Evolutionary conservation across 1,140 invertebrate genomes (phyloP).

Genomic region (Alviniconcha marisindica): DNA sequence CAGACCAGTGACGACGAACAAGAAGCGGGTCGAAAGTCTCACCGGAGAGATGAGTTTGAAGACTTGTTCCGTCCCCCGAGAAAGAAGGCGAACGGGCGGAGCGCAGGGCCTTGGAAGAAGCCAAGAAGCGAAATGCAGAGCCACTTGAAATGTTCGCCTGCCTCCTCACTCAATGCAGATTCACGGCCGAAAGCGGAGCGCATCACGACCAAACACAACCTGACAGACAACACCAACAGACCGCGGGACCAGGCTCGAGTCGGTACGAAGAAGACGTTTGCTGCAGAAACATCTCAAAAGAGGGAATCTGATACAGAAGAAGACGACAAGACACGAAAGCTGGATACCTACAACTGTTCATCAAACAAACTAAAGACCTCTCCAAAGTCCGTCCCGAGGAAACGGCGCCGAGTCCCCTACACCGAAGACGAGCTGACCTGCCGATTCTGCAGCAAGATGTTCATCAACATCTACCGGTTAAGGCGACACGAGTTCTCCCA

Average conservation of each 20-base stretch:
- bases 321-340: background rate
- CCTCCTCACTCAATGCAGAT: background rate
- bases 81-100: background rate
- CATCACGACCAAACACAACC: background rate
- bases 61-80: background rate
- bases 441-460: conserved; percentile 39
- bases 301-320: background rate
- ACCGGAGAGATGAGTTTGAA: background rate
- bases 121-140: too few relatives aligned
- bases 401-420: conserved; percentile 37
- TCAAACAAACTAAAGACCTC: too few relatives aligned
- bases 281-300: too few relatives aligned
- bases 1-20: background rate
- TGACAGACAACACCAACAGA: too few relatives aligned
- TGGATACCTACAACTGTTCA: too few relatives aligned
- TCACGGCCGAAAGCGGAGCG: background rate
- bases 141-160: too few relatives aligned
- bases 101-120: too few relatives aligned
- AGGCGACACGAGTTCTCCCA: conserved; percentile 44
- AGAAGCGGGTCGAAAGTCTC: background rate
- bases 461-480: conserved; percentile 44
- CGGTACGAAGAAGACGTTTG: too few relatives aligned
- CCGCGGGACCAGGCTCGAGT: too few relatives aligned
- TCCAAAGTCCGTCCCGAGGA: background rate
- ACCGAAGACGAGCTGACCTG: conserved; percentile 45